Evolutionary conservation across 2,797 vertebrate species (phyloP).

Genomic region (Atherinosoma microstoma): DNA sequence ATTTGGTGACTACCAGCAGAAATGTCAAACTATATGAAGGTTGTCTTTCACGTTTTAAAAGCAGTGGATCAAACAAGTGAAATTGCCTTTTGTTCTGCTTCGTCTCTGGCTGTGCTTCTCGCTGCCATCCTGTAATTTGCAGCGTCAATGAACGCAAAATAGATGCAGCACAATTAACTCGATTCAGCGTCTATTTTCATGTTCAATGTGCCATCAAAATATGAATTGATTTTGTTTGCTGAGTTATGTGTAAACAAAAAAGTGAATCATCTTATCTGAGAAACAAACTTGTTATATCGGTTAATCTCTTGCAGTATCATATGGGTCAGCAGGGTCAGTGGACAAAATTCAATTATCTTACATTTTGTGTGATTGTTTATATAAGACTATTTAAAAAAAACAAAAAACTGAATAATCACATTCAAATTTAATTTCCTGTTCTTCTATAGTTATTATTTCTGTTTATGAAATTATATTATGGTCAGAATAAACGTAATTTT

Average conservation of each 20-base stretch:
- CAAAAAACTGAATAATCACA: not conserved
- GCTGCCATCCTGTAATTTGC: constrained; percentile 78
- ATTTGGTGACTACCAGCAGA: constrained; percentile 33
- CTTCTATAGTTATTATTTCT: not conserved
- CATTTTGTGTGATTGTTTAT: constrained; percentile 23
- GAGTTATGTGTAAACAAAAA: constrained; percentile 55
- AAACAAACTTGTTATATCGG: constrained; percentile 41
- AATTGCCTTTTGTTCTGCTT: constrained; percentile 68
- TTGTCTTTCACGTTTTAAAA: constrained; percentile 46
- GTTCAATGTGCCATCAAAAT: constrained; percentile 76
- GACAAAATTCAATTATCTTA: constrained; percentile 20
- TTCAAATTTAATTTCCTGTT: no score
- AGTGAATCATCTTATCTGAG: constrained; percentile 36
- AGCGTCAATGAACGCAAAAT: constrained; percentile 76
- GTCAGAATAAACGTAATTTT: not conserved
- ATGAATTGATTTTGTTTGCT: constrained; percentile 77
- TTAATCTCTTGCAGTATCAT: constrained; percentile 55
- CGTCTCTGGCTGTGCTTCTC: constrained; percentile 61
- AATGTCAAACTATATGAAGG: constrained; percentile 39
- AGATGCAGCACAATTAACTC: constrained; percentile 78
- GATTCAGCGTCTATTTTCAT: constrained; percentile 76
- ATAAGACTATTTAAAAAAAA: constrained; percentile 5
- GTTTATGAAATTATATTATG: constrained; percentile 12
- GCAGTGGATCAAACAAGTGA: constrained; percentile 65
- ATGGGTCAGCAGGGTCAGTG: constrained; percentile 23